These are phyloP conservation scores for Tapirus terrestris DNA, from an alignment of 2,113 vertebrate genomes.

Conservation along the genomic window DNA sequence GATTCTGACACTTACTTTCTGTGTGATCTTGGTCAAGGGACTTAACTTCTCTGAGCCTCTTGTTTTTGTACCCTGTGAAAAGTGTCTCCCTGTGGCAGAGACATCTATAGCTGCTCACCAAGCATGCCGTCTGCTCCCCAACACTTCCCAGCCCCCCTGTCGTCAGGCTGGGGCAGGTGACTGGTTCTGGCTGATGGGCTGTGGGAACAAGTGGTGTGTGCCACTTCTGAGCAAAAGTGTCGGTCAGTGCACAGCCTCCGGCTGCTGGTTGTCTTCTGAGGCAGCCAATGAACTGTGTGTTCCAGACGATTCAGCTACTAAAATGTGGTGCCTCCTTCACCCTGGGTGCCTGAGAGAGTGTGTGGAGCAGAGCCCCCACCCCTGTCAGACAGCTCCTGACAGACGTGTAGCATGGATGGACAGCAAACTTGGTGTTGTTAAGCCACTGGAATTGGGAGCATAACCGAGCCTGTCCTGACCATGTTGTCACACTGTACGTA, in stretches of 20 bases:
- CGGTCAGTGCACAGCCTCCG: background rate
- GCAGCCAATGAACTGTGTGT: too few relatives aligned
- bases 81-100: background rate
- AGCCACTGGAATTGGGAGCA: background rate
- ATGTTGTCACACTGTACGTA: accelerated
- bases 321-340: background rate
- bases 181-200: background rate
- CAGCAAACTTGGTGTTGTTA: background rate
- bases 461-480: background rate
- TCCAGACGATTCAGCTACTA: background rate
- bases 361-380: background rate
- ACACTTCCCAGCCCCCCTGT: background rate
- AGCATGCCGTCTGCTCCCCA: too few relatives aligned
- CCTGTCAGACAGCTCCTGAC: background rate
- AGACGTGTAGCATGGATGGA: background rate
- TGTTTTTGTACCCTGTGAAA: background rate
- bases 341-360: background rate
- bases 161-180: background rate
- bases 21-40: background rate
- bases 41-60: background rate
- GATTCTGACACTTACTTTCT: background rate
- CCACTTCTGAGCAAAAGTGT: background rate
- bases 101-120: too few relatives aligned
- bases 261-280: background rate
- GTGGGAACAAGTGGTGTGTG: background rate